Evolutionary conservation across 2,888 invertebrate genomes (phyloP).

Genomic region (Meteorus colon): DNA sequence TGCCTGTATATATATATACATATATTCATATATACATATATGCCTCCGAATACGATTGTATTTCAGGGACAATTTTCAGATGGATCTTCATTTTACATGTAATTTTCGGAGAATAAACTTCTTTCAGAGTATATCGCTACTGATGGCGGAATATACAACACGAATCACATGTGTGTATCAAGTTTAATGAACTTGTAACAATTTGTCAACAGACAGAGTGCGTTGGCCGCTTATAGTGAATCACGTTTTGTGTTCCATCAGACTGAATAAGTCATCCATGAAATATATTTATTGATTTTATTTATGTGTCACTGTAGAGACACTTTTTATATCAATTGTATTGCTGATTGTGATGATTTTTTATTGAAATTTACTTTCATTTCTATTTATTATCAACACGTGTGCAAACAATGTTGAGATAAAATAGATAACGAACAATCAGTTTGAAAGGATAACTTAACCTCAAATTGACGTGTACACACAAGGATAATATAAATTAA

Average conservation of each 20-base stretch:
- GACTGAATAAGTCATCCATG: too few relatives aligned
- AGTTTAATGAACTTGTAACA: too few relatives aligned
- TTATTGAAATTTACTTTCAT: not conserved
- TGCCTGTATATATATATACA: not conserved
- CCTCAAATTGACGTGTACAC: not conserved
- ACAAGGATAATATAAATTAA: not conserved
- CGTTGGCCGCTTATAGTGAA: too few relatives aligned
- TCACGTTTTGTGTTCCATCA: too few relatives aligned
- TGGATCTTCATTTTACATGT: too few relatives aligned
- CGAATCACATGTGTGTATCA: not conserved
- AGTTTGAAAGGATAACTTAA: not conserved
- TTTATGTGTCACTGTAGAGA: too few relatives aligned
- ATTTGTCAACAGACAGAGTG: too few relatives aligned
- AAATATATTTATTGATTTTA: too few relatives aligned
- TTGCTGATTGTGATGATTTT: not conserved
- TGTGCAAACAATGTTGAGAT: not conserved
- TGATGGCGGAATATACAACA: not conserved
- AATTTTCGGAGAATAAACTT: too few relatives aligned
- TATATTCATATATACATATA: not conserved
- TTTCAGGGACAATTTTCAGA: too few relatives aligned
- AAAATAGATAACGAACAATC: not conserved
- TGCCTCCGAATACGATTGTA: too few relatives aligned
- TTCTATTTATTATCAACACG: not conserved
- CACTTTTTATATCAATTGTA: not conserved
- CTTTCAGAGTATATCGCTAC: too few relatives aligned